phyloP scores from a whole-genome alignment of 2,797 vertebrate genomes.

The Apogon talboti region DNA sequence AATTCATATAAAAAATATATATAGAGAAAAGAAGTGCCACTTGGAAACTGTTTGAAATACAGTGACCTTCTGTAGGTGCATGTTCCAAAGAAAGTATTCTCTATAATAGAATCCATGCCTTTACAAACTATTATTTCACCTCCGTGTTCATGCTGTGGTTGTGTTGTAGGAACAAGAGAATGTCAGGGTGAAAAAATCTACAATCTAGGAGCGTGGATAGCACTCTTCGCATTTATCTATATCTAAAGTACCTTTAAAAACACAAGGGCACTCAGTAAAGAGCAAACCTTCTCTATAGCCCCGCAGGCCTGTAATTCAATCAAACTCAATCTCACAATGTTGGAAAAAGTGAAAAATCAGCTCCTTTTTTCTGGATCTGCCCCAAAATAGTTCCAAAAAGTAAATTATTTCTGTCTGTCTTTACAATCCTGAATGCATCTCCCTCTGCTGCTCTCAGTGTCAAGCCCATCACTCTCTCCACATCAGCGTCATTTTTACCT shows the following conservation, averaged over 20 bases:
- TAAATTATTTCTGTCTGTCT: slow-evolving; percentile 23
- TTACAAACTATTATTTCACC: background rate
- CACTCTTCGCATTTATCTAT: too few relatives aligned
- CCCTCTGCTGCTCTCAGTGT: slow-evolving; percentile 7
- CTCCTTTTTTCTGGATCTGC: too few relatives aligned
- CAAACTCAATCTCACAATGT: too few relatives aligned
- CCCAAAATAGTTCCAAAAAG: too few relatives aligned
- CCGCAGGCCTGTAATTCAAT: too few relatives aligned
- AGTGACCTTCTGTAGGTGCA: background rate
- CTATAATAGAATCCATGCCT: background rate
- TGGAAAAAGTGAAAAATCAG: too few relatives aligned
- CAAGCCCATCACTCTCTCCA: slow-evolving; percentile 25
- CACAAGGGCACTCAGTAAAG: too few relatives aligned
- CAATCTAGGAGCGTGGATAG: too few relatives aligned
- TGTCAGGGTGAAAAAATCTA: background rate
- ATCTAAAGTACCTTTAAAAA: too few relatives aligned
- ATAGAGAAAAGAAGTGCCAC: background rate
- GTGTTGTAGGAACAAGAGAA: background rate
- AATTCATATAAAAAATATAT: background rate
- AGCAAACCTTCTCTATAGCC: too few relatives aligned
- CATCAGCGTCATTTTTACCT: slow-evolving; percentile 6
- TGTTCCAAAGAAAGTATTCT: background rate
- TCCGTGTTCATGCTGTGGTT: background rate
- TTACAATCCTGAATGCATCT: background rate
- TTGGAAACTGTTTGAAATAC: background rate